Base-by-base conservation (phyloP, 2,113 vertebrate genomes). In the Antigone vipio region DNA sequence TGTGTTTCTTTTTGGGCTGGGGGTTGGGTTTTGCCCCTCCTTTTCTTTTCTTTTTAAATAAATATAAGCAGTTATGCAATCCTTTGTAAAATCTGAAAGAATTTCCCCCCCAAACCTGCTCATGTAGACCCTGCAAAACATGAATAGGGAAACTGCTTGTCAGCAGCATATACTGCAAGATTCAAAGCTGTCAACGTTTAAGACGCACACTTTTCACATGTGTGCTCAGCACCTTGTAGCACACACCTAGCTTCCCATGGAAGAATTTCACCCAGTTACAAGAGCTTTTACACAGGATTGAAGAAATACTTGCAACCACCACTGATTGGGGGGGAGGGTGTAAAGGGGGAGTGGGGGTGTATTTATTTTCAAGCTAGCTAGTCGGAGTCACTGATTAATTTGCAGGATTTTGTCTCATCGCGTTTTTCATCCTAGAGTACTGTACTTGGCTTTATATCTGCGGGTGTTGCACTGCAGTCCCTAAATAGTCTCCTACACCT, bases 31-130 rank as follows among this genome's bases (percentile, higher is more conserved):
- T 87, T 74, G 66, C 76, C 50, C 55, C 47, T 75, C 74, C 85
- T 89, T 56, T 62, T 81, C 49, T 63, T 34, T 73, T 68, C 49
- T 79, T 53, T 59, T 75, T 16, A 71, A 82, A 94, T 72, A 75
- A 93, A 75, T 49, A 88, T 47, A 42, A 85, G 53, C 30, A 26
- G 79, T 92, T 95, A 94, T 12, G 59, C 75, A 97, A 92, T 47
- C 71, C 62, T 45, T 58, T 27, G 40, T 64, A 71, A 94, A 81
- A 89, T 24, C 15, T 7, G 8, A 19, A 62, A 81, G 16, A 52
- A 63, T 5, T 0, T 7, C 2, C 6, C 63, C 67, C 27, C 17
- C 1, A 23, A 76, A 59, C 50, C 63, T 66, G 30, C 50, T 15
- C 32, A 26, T 2, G 7, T 3, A 42, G 38, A 62, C 32, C 38